Base-by-base conservation (phyloP, 2,113 vertebrate species). In the Apteryx owenii region DNA sequence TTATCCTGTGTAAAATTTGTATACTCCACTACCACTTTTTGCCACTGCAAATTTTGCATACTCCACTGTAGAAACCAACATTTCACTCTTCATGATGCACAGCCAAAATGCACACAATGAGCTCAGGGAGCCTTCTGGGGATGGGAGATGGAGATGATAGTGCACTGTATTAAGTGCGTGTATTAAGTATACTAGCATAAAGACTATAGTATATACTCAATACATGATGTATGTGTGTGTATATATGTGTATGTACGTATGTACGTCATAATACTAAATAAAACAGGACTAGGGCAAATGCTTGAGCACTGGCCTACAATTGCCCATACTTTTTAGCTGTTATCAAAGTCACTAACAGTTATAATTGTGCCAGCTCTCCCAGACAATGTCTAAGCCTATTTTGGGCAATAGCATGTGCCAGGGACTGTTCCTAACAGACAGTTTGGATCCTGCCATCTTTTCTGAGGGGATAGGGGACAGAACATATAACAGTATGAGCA, bases 151-250 rank as follows among this genome's bases (percentile, higher is more conserved):
- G 23, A 12, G 1, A 2, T 17, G 10, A 54, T 12, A 60, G 40
- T 25, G 18, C 3, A 16, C 7, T 40, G 29, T 23, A 16, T 14
- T 87, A 16, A 56, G 54, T 29, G 54, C 36, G 42, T 71, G 62
- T 0, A 46, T 64, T 66, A 53, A 62, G 9, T 50, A 25, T 10
- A 50, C 13, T 12, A 66, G 12, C 33, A 54, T 40, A 70, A 94
- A 54, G 20, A 62, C 9, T 61, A 8, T 17, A 12, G 3, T 14
- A 46, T 40, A 61, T 21, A 64, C 8, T 65, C 13, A 40, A 38
- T 53, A 40, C 3, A 22, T 0, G 1, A n/a, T 4, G 3, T 36
- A 6, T 36, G 33, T 4, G 36, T 3, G 26, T 36, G 3, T 4
- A 19, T 22, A 65, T 8, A 33, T 51, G 29, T 5, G 18, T 58